These are phyloP conservation scores for Hipparchia sbordonii DNA, from an alignment of 2,888 invertebrate species.

Conservation along the genomic window DNA sequence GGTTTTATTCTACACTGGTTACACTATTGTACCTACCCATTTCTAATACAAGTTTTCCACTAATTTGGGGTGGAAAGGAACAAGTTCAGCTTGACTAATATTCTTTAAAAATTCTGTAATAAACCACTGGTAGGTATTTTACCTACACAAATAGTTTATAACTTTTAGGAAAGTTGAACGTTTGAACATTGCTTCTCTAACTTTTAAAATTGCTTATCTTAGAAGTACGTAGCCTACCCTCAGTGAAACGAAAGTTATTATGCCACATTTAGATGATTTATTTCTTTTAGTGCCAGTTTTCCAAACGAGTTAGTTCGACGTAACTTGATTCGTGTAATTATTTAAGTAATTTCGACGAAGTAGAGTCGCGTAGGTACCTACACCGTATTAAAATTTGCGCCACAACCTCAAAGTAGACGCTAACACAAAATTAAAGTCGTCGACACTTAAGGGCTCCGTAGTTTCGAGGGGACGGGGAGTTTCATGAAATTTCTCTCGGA, in stretches of 20 bases:
- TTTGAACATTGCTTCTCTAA: neutral
- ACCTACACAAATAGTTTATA: neutral
- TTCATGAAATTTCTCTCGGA: constrained; percentile 78
- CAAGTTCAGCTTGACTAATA: too few relatives aligned
- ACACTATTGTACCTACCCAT: too few relatives aligned
- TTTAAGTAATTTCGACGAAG: constrained; percentile 75
- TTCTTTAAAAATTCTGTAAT: too few relatives aligned
- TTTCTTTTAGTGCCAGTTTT: constrained; percentile 54
- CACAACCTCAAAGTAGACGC: constrained; percentile 79
- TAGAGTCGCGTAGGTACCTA: constrained; percentile 57
- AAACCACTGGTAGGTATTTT: too few relatives aligned
- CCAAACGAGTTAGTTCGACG: constrained; percentile 58
- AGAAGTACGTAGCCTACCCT: neutral
- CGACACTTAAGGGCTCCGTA: constrained; percentile 80
- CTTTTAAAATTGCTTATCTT: neutral
- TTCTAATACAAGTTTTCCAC: too few relatives aligned
- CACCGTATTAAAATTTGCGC: constrained; percentile 78
- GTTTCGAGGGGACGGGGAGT: constrained; percentile 67
- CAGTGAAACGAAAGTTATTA: constrained; percentile 27
- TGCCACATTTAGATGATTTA: constrained; percentile 40
- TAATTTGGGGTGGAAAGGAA: too few relatives aligned
- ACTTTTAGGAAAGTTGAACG: neutral
- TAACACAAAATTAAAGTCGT: constrained; percentile 82
- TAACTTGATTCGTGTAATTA: constrained; percentile 74
- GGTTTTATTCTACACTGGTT: too few relatives aligned